Conservation (phyloP, 2,113 vertebrate genomes). For the Psephotus haematonotus region DNA sequence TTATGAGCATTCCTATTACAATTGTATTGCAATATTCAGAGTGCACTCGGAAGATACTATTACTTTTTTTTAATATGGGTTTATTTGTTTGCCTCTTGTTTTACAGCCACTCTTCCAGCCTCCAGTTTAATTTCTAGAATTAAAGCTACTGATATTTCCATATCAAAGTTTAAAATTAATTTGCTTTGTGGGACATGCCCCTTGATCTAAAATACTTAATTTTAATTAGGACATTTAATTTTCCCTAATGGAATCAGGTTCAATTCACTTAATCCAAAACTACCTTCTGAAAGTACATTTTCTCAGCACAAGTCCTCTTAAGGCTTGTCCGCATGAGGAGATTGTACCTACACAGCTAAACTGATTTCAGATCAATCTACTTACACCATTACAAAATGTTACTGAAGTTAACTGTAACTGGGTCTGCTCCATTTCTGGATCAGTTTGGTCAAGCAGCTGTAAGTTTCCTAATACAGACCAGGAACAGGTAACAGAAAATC, state of each 20-base stretch:
- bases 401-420: background rate
- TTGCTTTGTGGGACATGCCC: constrained; percentile 41
- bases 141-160: constrained; percentile 62
- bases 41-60: background rate
- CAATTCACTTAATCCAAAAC: constrained; percentile 36
- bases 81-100: constrained; percentile 55
- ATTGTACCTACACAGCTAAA: background rate
- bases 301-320: constrained; percentile 10
- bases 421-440: background rate
- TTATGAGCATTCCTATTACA: constrained; percentile 35
- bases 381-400: background rate
- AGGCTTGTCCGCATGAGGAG: background rate
- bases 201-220: constrained; percentile 57
- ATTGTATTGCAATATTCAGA: constrained; percentile 52
- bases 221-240: constrained; percentile 64
- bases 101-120: constrained; percentile 16
- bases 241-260: constrained; percentile 47
- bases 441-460: background rate
- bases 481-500: background rate
- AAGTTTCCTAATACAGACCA: background rate
- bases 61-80: constrained; percentile 5
- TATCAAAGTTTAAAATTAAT: constrained; percentile 69
- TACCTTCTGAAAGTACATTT: constrained; percentile 9
- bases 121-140: constrained; percentile 52
- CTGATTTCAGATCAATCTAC: constrained; percentile 14